A percentile compares a stretch with the other conserved stretches of the same genome.
Evolutionary conservation across 2,113 vertebrate genomes (phyloP).

Genomic region (Donacobius atricapilla): DNA sequence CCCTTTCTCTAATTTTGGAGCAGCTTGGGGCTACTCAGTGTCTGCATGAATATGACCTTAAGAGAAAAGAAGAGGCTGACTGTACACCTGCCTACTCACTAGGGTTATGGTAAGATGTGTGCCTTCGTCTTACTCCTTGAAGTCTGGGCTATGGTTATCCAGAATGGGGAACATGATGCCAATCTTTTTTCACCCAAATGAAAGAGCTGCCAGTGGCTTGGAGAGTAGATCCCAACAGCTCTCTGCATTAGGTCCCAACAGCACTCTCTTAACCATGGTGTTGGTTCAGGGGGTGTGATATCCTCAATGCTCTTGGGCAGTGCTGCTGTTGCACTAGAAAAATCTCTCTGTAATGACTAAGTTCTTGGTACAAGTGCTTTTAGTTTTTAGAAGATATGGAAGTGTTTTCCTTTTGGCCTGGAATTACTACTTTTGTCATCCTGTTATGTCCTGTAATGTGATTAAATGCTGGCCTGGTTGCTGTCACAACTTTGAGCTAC

Average conservation of each 20-base stretch:
- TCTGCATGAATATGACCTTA: no score
- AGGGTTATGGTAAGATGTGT: fast-evolving
- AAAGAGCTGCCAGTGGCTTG: neutral
- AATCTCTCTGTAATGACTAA: neutral
- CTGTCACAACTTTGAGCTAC: constrained; percentile 9
- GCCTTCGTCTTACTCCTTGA: neutral
- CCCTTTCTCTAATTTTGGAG: neutral
- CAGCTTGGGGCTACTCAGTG: neutral
- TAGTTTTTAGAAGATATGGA: neutral
- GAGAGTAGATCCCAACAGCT: neutral
- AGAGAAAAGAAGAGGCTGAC: neutral
- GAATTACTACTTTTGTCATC: neutral
- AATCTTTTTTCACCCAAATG: neutral
- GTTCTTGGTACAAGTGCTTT: neutral
- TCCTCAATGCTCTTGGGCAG: neutral
- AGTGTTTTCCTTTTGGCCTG: neutral
- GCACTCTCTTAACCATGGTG: neutral
- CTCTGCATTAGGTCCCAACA: neutral
- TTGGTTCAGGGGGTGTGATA: neutral
- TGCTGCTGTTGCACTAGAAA: neutral
- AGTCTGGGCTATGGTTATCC: neutral
- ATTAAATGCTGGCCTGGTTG: constrained; percentile 21
- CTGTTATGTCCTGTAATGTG: neutral
- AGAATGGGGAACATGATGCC: neutral
- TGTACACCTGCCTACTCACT: neutral